Evolutionary conservation across 2,113 vertebrate genomes (phyloP), one percentile per base, ranked within the genome.

Genomic region (Chaenogobius annularis): DNA sequence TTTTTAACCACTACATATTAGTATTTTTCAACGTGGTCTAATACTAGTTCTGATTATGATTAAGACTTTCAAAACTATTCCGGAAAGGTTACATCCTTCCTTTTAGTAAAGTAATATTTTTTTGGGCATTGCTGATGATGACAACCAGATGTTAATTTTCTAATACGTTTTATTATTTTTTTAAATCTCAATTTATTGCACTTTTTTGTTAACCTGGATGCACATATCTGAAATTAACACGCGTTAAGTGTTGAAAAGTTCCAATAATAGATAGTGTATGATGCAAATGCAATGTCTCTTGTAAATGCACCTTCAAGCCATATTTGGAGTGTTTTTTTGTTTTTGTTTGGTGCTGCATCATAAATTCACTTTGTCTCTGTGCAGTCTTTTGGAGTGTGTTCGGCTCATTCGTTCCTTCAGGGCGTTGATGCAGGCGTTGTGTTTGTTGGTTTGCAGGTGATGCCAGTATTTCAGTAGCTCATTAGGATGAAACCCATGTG

Each of bases 391-490:
- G 40, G 93, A 88, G 73, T 95, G 94, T 71, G 91, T 88, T 78
- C 91, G 93, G 81, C 91, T 88, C n/a, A 88, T 85, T 84, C 95
- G 95, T 43, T 94, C 94, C 83, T 95, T 97, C 1, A 94, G 86
- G 68, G 89, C 86, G 5, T 94, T 95, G 84, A 94, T 91, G 85
- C 96, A 98, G 80, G 96, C 95, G 0, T 94, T 95, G 93, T 91
- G 94, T 93, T 96, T 98, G 91, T 97, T 97, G 88, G 91, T 95
- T 92, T 98, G 97, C 68, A 98, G 93, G 82, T 98, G 95, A 80
- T 96, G 94, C 98, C 98, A 99, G 92, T 96, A 97, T 86, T 96
- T 97, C 63, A 98, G 92, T 85, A 99, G 90, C 85, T 98, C 97
- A 17, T 94, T 94, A 48, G 98, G 97, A 47, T 96, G 94, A 87